Evolutionary conservation across 2,113 vertebrate genomes (phyloP).

Genomic region (Menidia beryllina): DNA sequence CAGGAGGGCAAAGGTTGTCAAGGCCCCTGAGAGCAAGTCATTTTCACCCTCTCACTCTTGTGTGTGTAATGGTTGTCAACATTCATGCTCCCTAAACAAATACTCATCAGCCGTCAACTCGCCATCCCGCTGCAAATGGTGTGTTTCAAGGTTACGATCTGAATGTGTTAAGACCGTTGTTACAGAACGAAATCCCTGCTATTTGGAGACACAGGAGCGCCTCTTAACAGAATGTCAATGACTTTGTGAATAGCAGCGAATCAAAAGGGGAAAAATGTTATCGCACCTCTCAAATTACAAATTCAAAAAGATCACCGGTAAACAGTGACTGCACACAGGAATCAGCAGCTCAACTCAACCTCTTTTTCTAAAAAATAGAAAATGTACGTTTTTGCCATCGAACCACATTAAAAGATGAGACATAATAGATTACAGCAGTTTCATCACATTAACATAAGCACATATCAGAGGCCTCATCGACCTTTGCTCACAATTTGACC

Average conservation of each 20-base stretch:
- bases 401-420: slow-evolving; percentile 22
- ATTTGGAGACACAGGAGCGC: background rate
- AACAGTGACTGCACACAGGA: background rate
- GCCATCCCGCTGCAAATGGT: slow-evolving; percentile 16
- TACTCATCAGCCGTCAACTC: slow-evolving; percentile 56
- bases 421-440: slow-evolving; percentile 42
- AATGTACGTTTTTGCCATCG: background rate
- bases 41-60: slow-evolving; percentile 72
- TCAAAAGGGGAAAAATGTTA: background rate
- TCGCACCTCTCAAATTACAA: background rate
- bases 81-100: slow-evolving; percentile 70
- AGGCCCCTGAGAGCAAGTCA: slow-evolving; percentile 75
- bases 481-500: slow-evolving; percentile 72
- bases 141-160: background rate
- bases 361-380: too few species aligned
- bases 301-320: background rate
- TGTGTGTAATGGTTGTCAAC: slow-evolving; percentile 69
- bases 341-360: too few species aligned
- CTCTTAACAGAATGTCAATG: background rate
- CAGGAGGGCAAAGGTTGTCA: slow-evolving; percentile 76
- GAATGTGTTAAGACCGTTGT: background rate
- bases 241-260: background rate
- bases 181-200: background rate
- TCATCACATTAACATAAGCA: slow-evolving; percentile 42
- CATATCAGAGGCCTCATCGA: slow-evolving; percentile 46